These are phyloP conservation scores for Ciona savignyi DNA, from an alignment of 23 tunicate genomes.

Conservation along the genomic window DNA sequence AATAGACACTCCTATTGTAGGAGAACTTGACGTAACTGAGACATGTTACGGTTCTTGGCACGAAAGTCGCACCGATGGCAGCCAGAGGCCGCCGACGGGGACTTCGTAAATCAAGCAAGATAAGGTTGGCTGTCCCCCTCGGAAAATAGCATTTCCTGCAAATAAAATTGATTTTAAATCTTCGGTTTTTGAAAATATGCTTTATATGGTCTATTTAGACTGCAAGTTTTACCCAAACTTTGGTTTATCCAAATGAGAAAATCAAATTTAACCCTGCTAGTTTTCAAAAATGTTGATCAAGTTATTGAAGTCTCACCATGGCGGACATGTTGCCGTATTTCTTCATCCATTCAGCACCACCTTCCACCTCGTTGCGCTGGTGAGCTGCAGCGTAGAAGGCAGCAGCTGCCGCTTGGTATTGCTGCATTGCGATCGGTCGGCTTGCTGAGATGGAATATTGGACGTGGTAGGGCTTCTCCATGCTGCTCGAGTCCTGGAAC, in stretches of 20 bases:
- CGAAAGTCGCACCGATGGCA: constrained; percentile 55
- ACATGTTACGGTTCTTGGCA: constrained; percentile 97
- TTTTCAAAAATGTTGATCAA: neutral
- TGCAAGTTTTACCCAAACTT: too few relatives aligned
- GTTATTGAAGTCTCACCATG: constrained; percentile 47
- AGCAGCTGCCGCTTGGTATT: constrained; percentile 60
- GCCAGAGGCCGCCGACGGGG: constrained; percentile 37
- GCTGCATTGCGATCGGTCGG: constrained; percentile 38
- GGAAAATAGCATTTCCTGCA: constrained; percentile 92
- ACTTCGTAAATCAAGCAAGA: constrained; percentile 64
- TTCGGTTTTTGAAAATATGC: too few relatives aligned
- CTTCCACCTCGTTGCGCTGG: constrained; percentile 15
- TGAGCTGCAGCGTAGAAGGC: constrained; percentile 54
- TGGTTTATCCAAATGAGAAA: too few relatives aligned
- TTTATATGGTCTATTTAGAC: too few relatives aligned
- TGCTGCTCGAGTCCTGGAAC: neutral
- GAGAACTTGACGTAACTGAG: constrained; percentile 77
- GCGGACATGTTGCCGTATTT: constrained; percentile 88
- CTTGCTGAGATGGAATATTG: constrained; percentile 81
- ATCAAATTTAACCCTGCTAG: too few relatives aligned
- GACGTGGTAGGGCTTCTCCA: constrained; percentile 63
- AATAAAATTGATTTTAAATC: constrained; percentile 12
- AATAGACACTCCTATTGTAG: constrained; percentile 68
- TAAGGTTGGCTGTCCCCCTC: constrained; percentile 64
- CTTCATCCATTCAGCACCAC: constrained; percentile 66